These are phyloP conservation scores for Crotalus tigris DNA, from an alignment of 2,113 vertebrate genomes.

Conservation along the genomic window DNA sequence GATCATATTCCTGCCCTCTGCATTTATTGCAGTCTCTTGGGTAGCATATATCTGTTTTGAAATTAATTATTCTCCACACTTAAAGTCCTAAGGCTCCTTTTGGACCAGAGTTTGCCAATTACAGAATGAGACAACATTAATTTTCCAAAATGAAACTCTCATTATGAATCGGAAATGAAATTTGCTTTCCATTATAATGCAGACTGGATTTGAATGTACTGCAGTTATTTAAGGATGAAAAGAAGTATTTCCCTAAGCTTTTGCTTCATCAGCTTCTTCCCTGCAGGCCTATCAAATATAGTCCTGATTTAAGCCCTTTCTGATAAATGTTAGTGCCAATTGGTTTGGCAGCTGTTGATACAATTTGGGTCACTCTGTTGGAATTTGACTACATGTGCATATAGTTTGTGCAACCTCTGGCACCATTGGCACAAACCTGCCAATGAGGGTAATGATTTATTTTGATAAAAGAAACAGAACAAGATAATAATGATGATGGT, in stretches of 20 bases:
- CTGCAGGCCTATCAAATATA: slow-evolving; percentile 17
- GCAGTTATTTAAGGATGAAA: background rate
- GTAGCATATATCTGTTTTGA: background rate
- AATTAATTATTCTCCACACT: background rate
- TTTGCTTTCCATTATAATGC: slow-evolving; percentile 13
- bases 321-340: slow-evolving; percentile 57
- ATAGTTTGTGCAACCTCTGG: slow-evolving; percentile 63
- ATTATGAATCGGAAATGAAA: slow-evolving; percentile 22
- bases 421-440: slow-evolving; percentile 57
- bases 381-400: slow-evolving; percentile 58
- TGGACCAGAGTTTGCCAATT: slow-evolving; percentile 12
- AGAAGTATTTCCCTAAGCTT: background rate
- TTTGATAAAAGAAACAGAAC: slow-evolving; percentile 56
- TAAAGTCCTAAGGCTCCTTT: background rate
- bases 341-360: slow-evolving; percentile 56
- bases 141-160: slow-evolving; percentile 15
- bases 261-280: background rate
- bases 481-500: background rate
- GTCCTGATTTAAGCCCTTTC: slow-evolving; percentile 36
- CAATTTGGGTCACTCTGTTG: slow-evolving; percentile 61
- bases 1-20: background rate
- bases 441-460: slow-evolving; percentile 64
- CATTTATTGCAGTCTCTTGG: background rate
- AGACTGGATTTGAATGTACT: slow-evolving; percentile 29
- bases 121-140: background rate